Evolutionary conservation across 2,797 vertebrate genomes (phyloP), one percentile per base, ranked within the genome.

Genomic region (Xiphophorus birchmanni): DNA sequence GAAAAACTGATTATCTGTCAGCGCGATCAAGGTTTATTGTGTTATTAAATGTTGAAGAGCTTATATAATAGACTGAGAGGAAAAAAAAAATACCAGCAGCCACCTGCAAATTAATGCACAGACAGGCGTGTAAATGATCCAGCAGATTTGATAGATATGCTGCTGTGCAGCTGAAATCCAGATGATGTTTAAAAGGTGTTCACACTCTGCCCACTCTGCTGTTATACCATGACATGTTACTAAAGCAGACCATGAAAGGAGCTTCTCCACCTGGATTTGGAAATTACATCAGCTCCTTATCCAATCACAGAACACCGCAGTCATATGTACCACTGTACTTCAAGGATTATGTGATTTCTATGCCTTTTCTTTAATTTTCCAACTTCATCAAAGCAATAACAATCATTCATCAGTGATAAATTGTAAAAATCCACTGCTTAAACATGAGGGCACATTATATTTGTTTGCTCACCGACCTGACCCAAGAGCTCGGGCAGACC

Each of bases 401-500:
- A 52, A 54, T 40, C 18, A 35, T 40, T 74, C 35, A 26, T 56
- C 35, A 11, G 1, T 4, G 21, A 26, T 26, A 0, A 9, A 50
- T 44, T 63, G 17, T 60, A 2, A 42, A 54, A 60, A 45, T 42
- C 74, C 44, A 29, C 40, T 76, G 40, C 9, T 11, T 60, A 26
- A 12, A 40, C 13, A 29, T 9, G 35, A 29, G 3, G 10, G 45
- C n/a, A 74, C 48, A 56, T 71, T 65, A 60, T 80, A 32, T 12
- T 74, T 60, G 45, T 23, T 3, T 47, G 23, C 44, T 23, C 81
- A 94, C 97, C 94, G 83, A 99, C 98, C 94, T 96, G 95, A 44
- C 98, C 97, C 82, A 99, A 96, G 84, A 99, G 95, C 93, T 99
- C 97, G 0, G 97, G 97, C 52, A 99, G 95, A 0, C 98, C 97